phyloP scores from a whole-genome alignment of 2,888 invertebrate species.

The Petrophora chlorosata region DNA sequence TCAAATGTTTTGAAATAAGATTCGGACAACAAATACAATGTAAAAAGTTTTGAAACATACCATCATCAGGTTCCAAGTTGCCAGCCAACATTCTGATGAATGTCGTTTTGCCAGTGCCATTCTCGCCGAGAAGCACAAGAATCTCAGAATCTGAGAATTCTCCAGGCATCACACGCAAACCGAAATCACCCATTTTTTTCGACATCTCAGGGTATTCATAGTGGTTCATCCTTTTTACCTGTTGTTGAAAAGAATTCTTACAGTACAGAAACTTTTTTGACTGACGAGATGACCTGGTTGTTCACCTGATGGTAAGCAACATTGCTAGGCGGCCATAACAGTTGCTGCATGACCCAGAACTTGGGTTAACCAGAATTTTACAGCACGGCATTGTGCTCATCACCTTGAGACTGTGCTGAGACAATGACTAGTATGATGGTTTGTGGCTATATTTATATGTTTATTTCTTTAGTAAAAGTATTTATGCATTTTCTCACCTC shows the following conservation, averaged over 20 bases:
- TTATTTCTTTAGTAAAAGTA: background rate
- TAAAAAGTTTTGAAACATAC: slow-evolving; percentile 49
- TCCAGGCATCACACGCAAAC: slow-evolving; percentile 91
- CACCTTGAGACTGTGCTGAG: no score
- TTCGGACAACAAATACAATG: background rate
- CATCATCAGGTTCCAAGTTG: slow-evolving; percentile 94
- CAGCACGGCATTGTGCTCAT: no score
- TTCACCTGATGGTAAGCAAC: no score
- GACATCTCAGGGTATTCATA: slow-evolving; percentile 97
- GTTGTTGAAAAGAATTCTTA: slow-evolving; percentile 12
- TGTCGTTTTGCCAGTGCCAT: slow-evolving; percentile 99
- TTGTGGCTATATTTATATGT: background rate
- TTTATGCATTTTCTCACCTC: slow-evolving; percentile 82
- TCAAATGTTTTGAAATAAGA: no score
- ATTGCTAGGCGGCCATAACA: no score
- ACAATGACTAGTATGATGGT: no score
- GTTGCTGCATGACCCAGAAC: no score
- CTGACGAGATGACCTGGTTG: no score
- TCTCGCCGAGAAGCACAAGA: slow-evolving; percentile 97
- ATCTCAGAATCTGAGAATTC: slow-evolving; percentile 99
- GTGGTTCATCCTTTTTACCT: slow-evolving; percentile 96
- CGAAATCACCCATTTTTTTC: slow-evolving; percentile 92
- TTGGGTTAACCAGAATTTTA: no score
- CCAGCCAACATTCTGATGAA: slow-evolving; percentile 99
- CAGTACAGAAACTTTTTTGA: no score